These are phyloP conservation scores for Ramphastos sulfuratus DNA, from an alignment of 2,113 vertebrate genomes.

Conservation along the genomic window DNA sequence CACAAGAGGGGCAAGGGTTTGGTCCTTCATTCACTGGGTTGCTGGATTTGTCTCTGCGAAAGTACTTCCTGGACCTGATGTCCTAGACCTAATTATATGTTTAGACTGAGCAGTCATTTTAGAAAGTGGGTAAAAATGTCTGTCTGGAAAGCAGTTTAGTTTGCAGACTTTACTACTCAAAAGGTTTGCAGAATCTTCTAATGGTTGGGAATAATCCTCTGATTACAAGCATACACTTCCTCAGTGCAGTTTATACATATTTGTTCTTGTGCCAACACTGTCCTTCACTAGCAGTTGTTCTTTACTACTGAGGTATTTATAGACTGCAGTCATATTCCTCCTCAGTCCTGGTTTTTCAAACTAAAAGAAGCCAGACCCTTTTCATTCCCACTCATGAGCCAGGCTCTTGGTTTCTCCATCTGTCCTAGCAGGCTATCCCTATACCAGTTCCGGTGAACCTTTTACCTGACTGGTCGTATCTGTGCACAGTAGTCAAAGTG, in stretches of 20 bases:
- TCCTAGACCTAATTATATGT: neutral
- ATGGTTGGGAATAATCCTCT: neutral
- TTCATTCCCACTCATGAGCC: neutral
- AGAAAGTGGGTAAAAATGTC: neutral
- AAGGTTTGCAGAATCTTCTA: neutral
- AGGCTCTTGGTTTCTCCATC: neutral
- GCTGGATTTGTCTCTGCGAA: neutral
- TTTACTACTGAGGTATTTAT: slow-evolving; percentile 1
- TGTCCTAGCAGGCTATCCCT: neutral
- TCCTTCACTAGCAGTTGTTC: neutral
- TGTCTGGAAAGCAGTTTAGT: neutral
- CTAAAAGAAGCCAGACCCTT: neutral
- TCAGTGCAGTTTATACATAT: neutral
- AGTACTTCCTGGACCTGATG: neutral
- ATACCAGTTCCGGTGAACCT: neutral
- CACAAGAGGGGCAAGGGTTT: neutral
- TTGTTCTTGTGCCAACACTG: neutral
- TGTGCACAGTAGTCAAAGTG: neutral
- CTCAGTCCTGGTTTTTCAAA: neutral
- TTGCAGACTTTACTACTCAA: neutral
- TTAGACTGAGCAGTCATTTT: neutral
- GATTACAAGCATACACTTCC: neutral
- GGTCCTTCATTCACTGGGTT: neutral
- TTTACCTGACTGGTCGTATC: neutral
- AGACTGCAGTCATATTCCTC: neutral